A percentile compares a stretch with the other conserved stretches of the same genome.
Evolutionary conservation across 2,888 invertebrate species (phyloP).

Genomic region (Pycnomerus fuliginosus): DNA sequence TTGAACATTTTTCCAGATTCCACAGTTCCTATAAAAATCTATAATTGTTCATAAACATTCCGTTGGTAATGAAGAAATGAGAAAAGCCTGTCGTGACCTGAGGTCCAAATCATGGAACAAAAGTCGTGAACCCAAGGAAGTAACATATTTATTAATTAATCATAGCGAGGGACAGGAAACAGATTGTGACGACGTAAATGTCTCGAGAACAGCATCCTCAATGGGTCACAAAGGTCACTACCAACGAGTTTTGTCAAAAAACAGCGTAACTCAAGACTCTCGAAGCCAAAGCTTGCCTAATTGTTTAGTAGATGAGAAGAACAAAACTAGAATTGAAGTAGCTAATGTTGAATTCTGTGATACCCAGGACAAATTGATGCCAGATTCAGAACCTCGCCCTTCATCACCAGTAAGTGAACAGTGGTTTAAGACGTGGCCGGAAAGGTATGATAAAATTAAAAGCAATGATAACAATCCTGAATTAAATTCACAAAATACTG

Average conservation of each 20-base stretch:
- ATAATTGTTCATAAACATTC: neutral
- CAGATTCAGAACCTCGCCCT: conserved; percentile 33
- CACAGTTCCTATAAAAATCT: no score
- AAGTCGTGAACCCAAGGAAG: conserved; percentile 12
- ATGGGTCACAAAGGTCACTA: conserved; percentile 18
- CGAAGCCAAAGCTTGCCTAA: conserved; percentile 52
- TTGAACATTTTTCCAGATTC: no score
- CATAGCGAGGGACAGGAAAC: conserved; percentile 1
- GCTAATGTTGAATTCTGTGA: conserved; percentile 40
- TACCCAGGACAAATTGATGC: conserved; percentile 34
- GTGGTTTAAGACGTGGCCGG: conserved; percentile 58
- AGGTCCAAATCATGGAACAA: neutral
- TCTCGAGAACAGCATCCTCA: neutral
- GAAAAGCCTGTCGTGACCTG: conserved; percentile 3
- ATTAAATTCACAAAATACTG: conserved; percentile 32
- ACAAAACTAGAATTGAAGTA: conserved; percentile 19
- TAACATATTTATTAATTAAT: conserved; percentile 11
- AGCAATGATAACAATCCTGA: conserved; percentile 36
- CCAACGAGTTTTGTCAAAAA: conserved; percentile 29
- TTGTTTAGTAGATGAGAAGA: conserved; percentile 42
- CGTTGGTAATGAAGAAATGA: conserved; percentile 10
- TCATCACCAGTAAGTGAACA: conserved; percentile 40
- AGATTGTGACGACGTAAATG: conserved; percentile 7
- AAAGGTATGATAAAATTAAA: conserved; percentile 51
- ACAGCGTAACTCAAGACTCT: conserved; percentile 36